These are phyloP conservation scores for Cheilinus undulatus DNA, from an alignment of 2,113 vertebrate species.

Conservation along the genomic window DNA sequence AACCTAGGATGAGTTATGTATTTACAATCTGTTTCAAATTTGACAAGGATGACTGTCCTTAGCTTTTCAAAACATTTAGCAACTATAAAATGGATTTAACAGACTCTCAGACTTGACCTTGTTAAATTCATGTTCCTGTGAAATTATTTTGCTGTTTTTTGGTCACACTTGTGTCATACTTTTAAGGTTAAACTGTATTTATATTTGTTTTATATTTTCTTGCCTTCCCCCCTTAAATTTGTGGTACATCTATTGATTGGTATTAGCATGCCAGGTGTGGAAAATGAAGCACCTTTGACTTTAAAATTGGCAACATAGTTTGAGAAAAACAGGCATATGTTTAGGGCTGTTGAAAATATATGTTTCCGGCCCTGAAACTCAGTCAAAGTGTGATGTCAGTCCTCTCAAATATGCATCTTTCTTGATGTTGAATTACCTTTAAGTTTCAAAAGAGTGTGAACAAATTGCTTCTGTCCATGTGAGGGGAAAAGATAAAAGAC, in stretches of 20 bases:
- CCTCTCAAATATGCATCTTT: constrained; percentile 39
- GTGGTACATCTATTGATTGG: no score
- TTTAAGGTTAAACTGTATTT: not conserved
- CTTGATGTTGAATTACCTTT: constrained; percentile 44
- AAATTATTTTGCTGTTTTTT: not conserved
- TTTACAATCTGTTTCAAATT: constrained; percentile 10
- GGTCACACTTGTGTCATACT: not conserved
- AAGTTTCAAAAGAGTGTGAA: constrained; percentile 56
- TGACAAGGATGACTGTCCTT: not conserved
- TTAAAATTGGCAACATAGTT: constrained; percentile 37
- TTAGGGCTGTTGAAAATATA: constrained; percentile 36
- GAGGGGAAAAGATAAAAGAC: constrained; percentile 60
- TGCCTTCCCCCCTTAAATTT: no score
- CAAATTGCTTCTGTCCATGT: constrained; percentile 59
- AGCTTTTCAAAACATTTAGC: constrained; percentile 4
- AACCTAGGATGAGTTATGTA: constrained; percentile 1
- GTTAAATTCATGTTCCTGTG: not conserved
- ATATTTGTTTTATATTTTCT: no score
- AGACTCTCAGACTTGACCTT: not conserved
- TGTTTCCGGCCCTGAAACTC: constrained; percentile 33
- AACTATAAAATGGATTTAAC: constrained; percentile 2
- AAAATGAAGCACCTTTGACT: not conserved
- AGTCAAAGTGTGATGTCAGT: constrained; percentile 41
- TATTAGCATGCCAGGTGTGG: no score
- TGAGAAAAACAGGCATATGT: constrained; percentile 56